Percentiles rank a stretch among this genome's conserved stretches.
phyloP scores from a whole-genome alignment of 2,797 vertebrate species.

The Arrhamphus sclerolepis region DNA sequence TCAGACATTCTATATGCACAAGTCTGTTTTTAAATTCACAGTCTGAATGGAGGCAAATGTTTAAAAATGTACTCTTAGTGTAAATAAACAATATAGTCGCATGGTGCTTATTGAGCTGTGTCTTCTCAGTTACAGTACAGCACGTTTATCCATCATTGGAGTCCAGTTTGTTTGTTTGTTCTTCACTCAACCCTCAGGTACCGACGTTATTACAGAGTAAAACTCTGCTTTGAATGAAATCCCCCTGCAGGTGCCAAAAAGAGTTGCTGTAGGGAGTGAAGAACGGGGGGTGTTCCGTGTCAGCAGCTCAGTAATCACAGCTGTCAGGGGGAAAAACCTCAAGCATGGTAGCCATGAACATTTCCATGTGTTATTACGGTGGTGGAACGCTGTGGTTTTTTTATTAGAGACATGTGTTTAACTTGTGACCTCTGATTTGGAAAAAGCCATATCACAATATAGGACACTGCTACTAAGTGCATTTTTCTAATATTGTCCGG shows the following conservation, averaged over 20 bases:
- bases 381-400: slow-evolving; percentile 63
- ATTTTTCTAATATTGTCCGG: background rate
- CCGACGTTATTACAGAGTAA: background rate
- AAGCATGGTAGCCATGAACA: slow-evolving; percentile 72
- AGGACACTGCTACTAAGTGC: slow-evolving; percentile 1
- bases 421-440: slow-evolving; percentile 56
- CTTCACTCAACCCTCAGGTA: background rate
- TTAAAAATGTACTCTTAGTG: too few species aligned
- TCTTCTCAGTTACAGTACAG: too few species aligned
- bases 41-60: too few species aligned
- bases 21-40: too few species aligned
- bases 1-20: too few species aligned
- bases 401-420: slow-evolving; percentile 75
- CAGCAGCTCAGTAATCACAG: slow-evolving; percentile 65
- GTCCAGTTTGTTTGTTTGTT: background rate
- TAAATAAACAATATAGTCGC: too few species aligned
- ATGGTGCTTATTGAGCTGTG: too few species aligned
- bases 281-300: slow-evolving; percentile 60
- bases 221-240: background rate
- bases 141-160: too few species aligned
- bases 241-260: slow-evolving; percentile 60
- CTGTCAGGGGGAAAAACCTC: slow-evolving; percentile 57
- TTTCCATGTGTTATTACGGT: slow-evolving; percentile 75
- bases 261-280: slow-evolving; percentile 42
- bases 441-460: slow-evolving; percentile 27